phyloP scores from a whole-genome alignment of 1,140 invertebrate genomes.

The Camponotus pennsylvanicus region DNA sequence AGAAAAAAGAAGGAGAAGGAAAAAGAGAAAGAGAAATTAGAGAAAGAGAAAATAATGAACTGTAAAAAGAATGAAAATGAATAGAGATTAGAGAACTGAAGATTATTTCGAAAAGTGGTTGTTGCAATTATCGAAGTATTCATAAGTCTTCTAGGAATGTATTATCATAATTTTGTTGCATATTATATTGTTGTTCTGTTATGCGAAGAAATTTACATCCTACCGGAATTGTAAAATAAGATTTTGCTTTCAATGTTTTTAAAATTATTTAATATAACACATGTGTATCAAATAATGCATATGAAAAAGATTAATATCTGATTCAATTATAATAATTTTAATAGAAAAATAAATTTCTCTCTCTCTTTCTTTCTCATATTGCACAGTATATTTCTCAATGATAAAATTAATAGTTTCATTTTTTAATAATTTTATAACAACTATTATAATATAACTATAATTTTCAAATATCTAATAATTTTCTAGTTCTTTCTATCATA shows the following conservation, averaged over 20 bases:
- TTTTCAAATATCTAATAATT: not conserved
- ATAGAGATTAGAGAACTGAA: constrained; percentile 69
- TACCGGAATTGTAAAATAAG: constrained; percentile 6
- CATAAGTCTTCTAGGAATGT: constrained; percentile 57
- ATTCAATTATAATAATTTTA: not conserved
- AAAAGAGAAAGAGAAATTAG: not conserved
- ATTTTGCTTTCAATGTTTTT: constrained; percentile 2
- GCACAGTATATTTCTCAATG: not conserved
- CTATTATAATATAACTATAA: not conserved
- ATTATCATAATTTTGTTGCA: constrained; percentile 54
- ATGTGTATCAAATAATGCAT: not conserved
- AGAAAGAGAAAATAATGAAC: not conserved
- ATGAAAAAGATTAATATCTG: not conserved
- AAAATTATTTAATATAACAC: constrained; percentile 1
- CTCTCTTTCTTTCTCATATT: not conserved
- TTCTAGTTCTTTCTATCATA: not conserved
- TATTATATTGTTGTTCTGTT: constrained; percentile 51
- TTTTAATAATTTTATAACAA: not conserved
- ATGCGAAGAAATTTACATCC: constrained; percentile 53
- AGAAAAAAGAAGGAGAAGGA: not conserved
- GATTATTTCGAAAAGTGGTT: constrained; percentile 74
- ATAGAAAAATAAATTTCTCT: not conserved
- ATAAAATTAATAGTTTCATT: constrained; percentile 3
- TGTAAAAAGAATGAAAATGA: not conserved
- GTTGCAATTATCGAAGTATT: constrained; percentile 56